Conservation (phyloP, 2,888 invertebrate species). For the Acleris sparsana region DNA sequence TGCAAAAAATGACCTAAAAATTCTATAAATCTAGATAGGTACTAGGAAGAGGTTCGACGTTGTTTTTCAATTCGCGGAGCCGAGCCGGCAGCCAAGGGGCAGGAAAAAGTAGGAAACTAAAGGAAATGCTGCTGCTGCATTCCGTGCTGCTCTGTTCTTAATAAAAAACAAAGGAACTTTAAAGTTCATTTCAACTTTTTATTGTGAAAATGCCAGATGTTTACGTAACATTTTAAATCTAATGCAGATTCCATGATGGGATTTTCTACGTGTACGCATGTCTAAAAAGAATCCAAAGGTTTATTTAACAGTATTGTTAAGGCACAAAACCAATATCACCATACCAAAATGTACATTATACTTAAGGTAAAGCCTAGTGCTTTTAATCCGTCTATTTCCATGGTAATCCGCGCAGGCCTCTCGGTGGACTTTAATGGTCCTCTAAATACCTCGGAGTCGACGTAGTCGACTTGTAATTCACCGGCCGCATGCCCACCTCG, state of each 20-base stretch:
- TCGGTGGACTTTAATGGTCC: slow-evolving; percentile 67
- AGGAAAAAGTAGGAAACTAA: slow-evolving; percentile 27
- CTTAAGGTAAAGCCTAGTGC: slow-evolving; percentile 46
- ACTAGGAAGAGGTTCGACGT: slow-evolving; percentile 20
- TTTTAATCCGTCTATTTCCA: slow-evolving; percentile 55
- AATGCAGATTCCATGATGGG: too few species aligned
- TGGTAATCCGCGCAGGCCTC: slow-evolving; percentile 63
- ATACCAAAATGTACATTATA: too few species aligned
- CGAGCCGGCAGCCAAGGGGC: slow-evolving; percentile 25
- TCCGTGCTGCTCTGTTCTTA: slow-evolving; percentile 9
- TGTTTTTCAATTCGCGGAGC: slow-evolving; percentile 32
- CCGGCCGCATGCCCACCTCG: slow-evolving; percentile 57
- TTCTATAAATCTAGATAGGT: slow-evolving; percentile 19
- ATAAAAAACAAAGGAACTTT: slow-evolving; percentile 22
- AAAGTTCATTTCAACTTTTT: slow-evolving; percentile 27
- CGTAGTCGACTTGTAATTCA: slow-evolving; percentile 68
- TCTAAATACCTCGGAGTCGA: slow-evolving; percentile 61
- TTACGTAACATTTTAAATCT: slow-evolving; percentile 4
- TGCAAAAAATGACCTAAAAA: slow-evolving; percentile 20
- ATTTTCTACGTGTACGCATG: too few species aligned
- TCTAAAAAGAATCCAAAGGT: not conserved
- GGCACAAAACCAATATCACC: not conserved
- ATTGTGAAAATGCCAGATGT: slow-evolving; percentile 5
- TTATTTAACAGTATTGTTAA: not conserved
- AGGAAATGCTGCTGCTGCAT: too few species aligned